Percentiles rank a stretch among this genome's conserved stretches.
Evolutionary conservation across 2,888 invertebrate genomes (phyloP).

Genomic region (Protonemura montana): DNA sequence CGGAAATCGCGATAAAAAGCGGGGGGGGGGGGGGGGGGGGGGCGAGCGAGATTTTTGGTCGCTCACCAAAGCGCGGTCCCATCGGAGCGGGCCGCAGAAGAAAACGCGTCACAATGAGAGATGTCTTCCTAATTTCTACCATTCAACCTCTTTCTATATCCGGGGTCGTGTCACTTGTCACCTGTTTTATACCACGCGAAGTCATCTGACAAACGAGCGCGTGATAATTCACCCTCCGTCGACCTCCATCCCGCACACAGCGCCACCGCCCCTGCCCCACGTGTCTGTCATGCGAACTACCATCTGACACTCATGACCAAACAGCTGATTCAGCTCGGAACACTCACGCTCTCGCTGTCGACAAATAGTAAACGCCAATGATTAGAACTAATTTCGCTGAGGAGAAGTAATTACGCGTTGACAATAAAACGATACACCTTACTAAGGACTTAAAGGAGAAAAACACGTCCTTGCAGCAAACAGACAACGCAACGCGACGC

Average conservation of each 20-base stretch:
- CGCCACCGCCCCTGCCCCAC: background rate
- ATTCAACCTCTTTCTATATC: slow-evolving; percentile 33
- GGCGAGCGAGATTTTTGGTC: background rate
- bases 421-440: background rate
- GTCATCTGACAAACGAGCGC: slow-evolving; percentile 26
- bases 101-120: slow-evolving; percentile 17
- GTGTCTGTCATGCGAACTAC: background rate
- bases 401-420: background rate
- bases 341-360: background rate
- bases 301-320: background rate
- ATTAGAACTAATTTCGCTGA: background rate
- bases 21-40: background rate
- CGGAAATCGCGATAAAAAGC: background rate
- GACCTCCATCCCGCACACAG: background rate
- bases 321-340: background rate
- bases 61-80: background rate
- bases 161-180: slow-evolving; percentile 32
- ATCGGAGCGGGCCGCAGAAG: background rate
- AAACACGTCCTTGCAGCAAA: background rate
- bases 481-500: background rate
- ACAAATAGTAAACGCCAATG: background rate
- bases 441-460: background rate
- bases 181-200: slow-evolving; percentile 23
- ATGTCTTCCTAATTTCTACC: slow-evolving; percentile 40
- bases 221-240: slow-evolving; percentile 19